These are phyloP conservation scores for Heliothis virescens DNA, from an alignment of 1,140 invertebrate species.

Conservation along the genomic window DNA sequence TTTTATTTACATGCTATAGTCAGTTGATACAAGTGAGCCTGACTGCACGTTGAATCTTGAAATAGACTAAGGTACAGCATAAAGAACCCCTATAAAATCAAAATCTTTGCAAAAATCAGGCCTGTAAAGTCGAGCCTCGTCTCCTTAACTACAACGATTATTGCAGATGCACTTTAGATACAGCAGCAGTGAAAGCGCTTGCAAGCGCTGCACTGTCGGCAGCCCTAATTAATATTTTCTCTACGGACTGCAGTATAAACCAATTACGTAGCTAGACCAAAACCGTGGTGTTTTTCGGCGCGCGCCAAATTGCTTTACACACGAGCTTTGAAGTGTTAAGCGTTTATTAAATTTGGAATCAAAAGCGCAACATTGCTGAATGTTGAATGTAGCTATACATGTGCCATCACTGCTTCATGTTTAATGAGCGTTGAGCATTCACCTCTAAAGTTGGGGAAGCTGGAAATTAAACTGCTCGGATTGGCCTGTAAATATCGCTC, in stretches of 20 bases:
- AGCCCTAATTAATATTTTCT: conserved; percentile 82
- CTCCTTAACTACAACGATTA: conserved; percentile 16
- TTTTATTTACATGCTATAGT: too few relatives aligned
- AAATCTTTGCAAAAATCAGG: not conserved
- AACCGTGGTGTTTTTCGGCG: conserved; percentile 80
- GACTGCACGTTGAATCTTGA: too few relatives aligned
- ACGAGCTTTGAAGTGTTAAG: conserved; percentile 82
- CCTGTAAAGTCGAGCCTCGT: not conserved
- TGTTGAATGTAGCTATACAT: conserved; percentile 31
- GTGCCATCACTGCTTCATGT: conserved; percentile 28
- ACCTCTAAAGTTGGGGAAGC: conserved; percentile 22
- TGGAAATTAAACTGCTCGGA: conserved; percentile 18
- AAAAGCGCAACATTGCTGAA: conserved; percentile 68
- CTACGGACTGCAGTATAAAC: conserved; percentile 73
- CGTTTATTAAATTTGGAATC: conserved; percentile 82
- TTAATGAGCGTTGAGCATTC: conserved; percentile 31
- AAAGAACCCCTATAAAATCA: not conserved
- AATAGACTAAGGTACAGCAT: not conserved
- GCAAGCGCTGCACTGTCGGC: conserved; percentile 70
- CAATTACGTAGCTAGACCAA: conserved; percentile 79
- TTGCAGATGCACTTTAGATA: conserved; percentile 42
- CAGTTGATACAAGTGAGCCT: too few relatives aligned
- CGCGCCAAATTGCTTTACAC: conserved; percentile 81
- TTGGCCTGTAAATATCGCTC: not conserved
- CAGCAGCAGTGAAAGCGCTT: conserved; percentile 63